These are phyloP conservation scores for Caenorhabditis briggsae DNA, from an alignment of 1,140 invertebrate genomes.

Conservation along the genomic window DNA sequence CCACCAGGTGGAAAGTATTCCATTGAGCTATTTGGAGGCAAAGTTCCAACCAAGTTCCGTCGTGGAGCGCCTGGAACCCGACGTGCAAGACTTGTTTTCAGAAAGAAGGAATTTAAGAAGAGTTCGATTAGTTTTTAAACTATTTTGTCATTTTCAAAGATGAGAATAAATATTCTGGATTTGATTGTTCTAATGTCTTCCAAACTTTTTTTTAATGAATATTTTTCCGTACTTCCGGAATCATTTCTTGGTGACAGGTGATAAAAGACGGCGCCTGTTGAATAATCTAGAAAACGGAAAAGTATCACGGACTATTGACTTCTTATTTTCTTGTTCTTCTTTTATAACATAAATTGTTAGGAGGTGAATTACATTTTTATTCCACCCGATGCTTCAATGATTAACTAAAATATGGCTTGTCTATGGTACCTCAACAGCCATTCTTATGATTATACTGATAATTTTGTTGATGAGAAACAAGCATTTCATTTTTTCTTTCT, in stretches of 20 bases:
- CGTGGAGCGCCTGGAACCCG: not conserved
- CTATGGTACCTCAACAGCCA: not conserved
- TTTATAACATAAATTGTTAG: no score
- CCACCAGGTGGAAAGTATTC: not conserved
- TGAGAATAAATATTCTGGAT: no score
- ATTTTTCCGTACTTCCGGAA: no score
- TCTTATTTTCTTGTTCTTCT: no score
- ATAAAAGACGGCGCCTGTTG: no score
- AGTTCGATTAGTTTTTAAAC: not conserved
- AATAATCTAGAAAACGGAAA: no score
- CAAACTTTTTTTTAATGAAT: no score
- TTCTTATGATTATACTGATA: not conserved
- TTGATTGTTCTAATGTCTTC: no score
- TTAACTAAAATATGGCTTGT: conserved; percentile 1
- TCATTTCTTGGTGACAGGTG: no score
- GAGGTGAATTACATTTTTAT: no score
- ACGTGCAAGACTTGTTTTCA: not conserved
- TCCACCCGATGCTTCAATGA: not conserved
- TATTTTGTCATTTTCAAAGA: not conserved
- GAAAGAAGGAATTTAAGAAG: not conserved
- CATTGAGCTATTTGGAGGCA: not conserved
- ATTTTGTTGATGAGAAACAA: not conserved
- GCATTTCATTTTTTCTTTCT: not conserved
- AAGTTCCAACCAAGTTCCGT: not conserved
- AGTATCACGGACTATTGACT: no score